Conservation (phyloP, 2,797 vertebrate genomes). For the Gambelia wislizenii region DNA sequence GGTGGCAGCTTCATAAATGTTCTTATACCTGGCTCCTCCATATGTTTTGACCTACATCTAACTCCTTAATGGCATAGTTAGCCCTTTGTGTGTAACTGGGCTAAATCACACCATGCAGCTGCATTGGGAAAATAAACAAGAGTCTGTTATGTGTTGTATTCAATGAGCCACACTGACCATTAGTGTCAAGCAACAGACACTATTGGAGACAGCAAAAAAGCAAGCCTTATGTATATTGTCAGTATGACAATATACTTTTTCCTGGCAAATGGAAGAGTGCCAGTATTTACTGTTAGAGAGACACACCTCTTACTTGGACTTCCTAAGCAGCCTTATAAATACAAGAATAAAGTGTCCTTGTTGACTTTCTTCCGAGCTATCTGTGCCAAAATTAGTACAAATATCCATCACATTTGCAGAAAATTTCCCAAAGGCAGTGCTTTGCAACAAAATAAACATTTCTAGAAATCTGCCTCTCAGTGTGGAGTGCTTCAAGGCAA, state of each 20-base stretch:
- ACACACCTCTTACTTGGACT: neutral
- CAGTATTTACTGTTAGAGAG: neutral
- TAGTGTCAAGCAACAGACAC: neutral
- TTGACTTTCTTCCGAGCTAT: neutral
- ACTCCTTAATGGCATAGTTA: neutral
- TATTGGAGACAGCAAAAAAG: slow-evolving; percentile 13
- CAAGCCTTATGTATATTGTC: neutral
- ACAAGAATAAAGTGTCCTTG: neutral
- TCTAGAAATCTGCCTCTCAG: neutral
- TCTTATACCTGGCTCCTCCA: neutral
- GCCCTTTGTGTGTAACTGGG: neutral
- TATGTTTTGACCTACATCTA: slow-evolving; percentile 1
- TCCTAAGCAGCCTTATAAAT: neutral
- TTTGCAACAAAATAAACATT: neutral
- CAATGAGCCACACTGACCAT: neutral
- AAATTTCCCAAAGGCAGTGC: neutral
- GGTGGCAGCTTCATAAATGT: neutral
- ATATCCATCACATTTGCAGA: slow-evolving; percentile 7
- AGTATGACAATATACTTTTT: neutral
- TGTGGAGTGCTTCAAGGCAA: neutral
- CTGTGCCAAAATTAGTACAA: slow-evolving; percentile 2
- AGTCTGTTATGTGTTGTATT: neutral
- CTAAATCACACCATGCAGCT: neutral
- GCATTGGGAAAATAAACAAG: slow-evolving; percentile 1
- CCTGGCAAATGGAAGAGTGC: neutral